These are phyloP conservation scores for Eumaeus atala DNA, from an alignment of 1,140 invertebrate genomes.

Conservation along the genomic window DNA sequence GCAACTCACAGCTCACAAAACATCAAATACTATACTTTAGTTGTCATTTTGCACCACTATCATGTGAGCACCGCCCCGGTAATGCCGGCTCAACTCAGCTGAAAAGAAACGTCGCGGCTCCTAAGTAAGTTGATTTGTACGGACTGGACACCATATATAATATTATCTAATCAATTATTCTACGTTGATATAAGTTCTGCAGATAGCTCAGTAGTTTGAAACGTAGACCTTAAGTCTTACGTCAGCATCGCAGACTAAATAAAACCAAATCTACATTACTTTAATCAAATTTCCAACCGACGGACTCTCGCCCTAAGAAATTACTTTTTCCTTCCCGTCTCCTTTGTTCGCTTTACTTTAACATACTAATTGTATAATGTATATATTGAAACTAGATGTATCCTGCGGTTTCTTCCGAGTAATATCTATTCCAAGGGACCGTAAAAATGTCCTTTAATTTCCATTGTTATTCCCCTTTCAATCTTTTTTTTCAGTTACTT, in stretches of 20 bases:
- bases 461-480: not conserved
- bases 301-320: conserved; percentile 17
- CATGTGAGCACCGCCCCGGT: too few relatives aligned
- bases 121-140: too few relatives aligned
- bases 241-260: conserved; percentile 14
- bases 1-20: too few relatives aligned
- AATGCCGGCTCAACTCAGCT: too few relatives aligned
- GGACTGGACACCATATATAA: too few relatives aligned
- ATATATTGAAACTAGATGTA: not conserved
- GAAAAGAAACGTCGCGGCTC: too few relatives aligned
- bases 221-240: not conserved
- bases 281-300: conserved; percentile 23
- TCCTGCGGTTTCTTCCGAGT: not conserved
- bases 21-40: too few relatives aligned
- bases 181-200: too few relatives aligned
- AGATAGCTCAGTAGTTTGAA: conserved; percentile 12
- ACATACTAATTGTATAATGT: not conserved
- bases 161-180: too few relatives aligned
- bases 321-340: conserved; percentile 17
- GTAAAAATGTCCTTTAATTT: not conserved
- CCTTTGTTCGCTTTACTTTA: not conserved
- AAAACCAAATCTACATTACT: conserved; percentile 18
- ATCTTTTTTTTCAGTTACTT: not conserved
- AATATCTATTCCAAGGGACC: not conserved
- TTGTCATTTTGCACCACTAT: too few relatives aligned